A percentile compares a stretch with the other conserved stretches of the same genome.
Evolutionary conservation across 2,888 invertebrate species (phyloP).

Genomic region (Cepaea hortensis): DNA sequence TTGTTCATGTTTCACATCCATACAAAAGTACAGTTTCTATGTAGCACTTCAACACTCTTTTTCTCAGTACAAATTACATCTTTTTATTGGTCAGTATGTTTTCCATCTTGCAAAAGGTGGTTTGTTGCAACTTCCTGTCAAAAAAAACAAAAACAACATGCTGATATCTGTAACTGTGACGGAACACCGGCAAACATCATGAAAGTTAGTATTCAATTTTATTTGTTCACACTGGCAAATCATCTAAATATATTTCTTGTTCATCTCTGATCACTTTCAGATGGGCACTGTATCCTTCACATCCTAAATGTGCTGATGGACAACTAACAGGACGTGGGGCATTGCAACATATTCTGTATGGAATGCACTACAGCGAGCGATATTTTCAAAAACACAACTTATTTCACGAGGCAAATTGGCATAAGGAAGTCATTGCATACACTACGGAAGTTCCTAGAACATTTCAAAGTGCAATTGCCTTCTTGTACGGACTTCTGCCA

Average conservation of each 20-base stretch:
- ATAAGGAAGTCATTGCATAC: conserved; percentile 80
- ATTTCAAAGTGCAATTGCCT: conserved; percentile 90
- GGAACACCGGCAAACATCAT: too few species aligned
- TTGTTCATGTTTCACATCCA: too few species aligned
- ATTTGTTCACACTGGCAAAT: background rate
- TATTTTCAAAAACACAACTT: conserved; percentile 74
- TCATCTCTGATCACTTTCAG: conserved; percentile 30
- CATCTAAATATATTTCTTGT: background rate
- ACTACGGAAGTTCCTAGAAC: conserved; percentile 92
- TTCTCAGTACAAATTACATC: too few species aligned
- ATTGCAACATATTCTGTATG: conserved; percentile 88
- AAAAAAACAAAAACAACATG: too few species aligned
- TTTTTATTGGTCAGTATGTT: too few species aligned
- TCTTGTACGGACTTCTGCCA: conserved; percentile 85
- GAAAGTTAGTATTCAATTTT: too few species aligned
- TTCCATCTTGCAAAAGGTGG: too few species aligned
- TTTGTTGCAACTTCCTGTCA: too few species aligned
- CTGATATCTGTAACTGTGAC: too few species aligned
- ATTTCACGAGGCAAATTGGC: conserved; percentile 63
- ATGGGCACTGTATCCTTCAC: conserved; percentile 68
- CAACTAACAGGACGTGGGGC: conserved; percentile 89
- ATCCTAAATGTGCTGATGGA: conserved; percentile 83
- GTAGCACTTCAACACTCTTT: too few species aligned
- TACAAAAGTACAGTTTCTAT: too few species aligned
- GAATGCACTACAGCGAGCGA: conserved; percentile 80